Percentiles rank a stretch among this genome's conserved stretches.
These are phyloP conservation scores for pig (Sus scrofa) DNA, from an alignment of 2,113 vertebrate genomes.

Conservation along the genomic window T2T-Sscrofa CM000817.6:24941001-24941500, in stretches of 20 bases:
- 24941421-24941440: not conserved
- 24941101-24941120: not conserved
- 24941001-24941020: not conserved
- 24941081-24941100: not conserved
- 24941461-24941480: too few species aligned
- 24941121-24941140: not conserved
- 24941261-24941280: not conserved
- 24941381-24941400: too few species aligned
- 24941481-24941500: too few species aligned
- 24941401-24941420: not conserved
- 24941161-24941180: not conserved
- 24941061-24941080: not conserved
- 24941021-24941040: not conserved
- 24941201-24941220: not conserved
- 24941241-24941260: not conserved
- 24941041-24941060: not conserved
- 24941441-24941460: too few species aligned
- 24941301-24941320: not conserved
- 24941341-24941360: too few species aligned
- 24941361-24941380: too few species aligned
- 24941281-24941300: not conserved
- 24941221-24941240: not conserved
- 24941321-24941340: not conserved
- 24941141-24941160: not conserved
- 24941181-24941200: not conserved